A percentile compares a stretch with the other conserved stretches of the same genome.
Conservation (phyloP, 1,140 invertebrate genomes). For the Vanessa atalanta region DNA sequence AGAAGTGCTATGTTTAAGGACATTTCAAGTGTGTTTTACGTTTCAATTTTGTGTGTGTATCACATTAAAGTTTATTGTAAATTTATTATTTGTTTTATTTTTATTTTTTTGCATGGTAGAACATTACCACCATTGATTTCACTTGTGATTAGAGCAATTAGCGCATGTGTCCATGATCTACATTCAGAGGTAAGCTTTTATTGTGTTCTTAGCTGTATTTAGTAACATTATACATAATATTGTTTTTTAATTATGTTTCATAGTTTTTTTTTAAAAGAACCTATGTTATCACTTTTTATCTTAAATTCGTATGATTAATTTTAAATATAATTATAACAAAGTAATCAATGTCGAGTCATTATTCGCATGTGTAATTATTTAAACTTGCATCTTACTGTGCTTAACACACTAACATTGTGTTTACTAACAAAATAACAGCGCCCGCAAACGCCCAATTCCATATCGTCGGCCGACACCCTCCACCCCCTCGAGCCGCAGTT, state of each 20-base stretch:
- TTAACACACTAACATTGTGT: constrained; percentile 22
- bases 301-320: too few relatives aligned
- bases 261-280: background rate
- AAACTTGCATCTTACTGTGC: background rate
- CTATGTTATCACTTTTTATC: too few relatives aligned
- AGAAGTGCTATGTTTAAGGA: constrained; percentile 63
- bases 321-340: too few relatives aligned
- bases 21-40: constrained; percentile 63
- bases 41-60: constrained; percentile 64
- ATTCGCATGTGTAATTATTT: constrained; percentile 14
- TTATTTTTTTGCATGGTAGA: constrained; percentile 79
- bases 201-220: constrained; percentile 11
- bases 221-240: background rate
- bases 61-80: constrained; percentile 74
- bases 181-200: constrained; percentile 35
- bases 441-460: constrained; percentile 93
- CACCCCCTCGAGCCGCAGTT: constrained; percentile 85
- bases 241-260: background rate
- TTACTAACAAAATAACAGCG: constrained; percentile 82
- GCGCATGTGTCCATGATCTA: constrained; percentile 27
- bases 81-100: constrained; percentile 73
- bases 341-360: background rate
- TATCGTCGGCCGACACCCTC: constrained; percentile 92
- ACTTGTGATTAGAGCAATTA: background rate
- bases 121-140: constrained; percentile 11